Percentiles rank a stretch among this genome's conserved stretches.
These are phyloP conservation scores for Wiebesia pumilae DNA, from an alignment of 1,140 invertebrate species.

Conservation along the genomic window DNA sequence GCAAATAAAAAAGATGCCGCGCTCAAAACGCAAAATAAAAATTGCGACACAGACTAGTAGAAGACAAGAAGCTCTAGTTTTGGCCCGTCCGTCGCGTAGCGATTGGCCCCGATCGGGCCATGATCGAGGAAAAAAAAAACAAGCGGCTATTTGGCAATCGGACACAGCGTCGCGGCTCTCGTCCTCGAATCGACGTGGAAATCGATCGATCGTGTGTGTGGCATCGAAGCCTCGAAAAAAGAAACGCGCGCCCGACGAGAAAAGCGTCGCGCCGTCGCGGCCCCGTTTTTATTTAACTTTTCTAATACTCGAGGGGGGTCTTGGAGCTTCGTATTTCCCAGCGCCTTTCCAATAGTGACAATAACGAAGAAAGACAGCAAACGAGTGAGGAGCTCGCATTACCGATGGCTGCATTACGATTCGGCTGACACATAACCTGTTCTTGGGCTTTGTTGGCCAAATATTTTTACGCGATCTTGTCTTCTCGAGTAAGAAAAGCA, in stretches of 20 bases:
- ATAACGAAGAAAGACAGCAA: no score
- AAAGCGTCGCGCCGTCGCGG: not conserved
- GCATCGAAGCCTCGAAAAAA: constrained; percentile 36
- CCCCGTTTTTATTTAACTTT: constrained; percentile 8
- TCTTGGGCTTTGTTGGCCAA: no score
- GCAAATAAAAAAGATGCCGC: constrained; percentile 52
- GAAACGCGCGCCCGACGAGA: constrained; percentile 14
- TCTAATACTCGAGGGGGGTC: no score
- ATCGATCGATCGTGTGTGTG: constrained; percentile 56
- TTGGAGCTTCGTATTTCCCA: no score
- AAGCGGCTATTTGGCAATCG: constrained; percentile 61
- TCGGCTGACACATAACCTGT: no score
- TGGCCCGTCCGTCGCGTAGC: not conserved
- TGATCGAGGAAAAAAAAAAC: constrained; percentile 63
- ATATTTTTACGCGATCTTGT: no score
- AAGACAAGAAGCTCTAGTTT: constrained; percentile 50
- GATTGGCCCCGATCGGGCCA: constrained; percentile 63
- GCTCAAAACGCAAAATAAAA: constrained; percentile 56
- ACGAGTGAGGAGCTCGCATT: no score
- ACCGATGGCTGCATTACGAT: no score
- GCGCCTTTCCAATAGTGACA: no score
- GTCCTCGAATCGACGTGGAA: constrained; percentile 63
- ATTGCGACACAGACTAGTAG: constrained; percentile 48
- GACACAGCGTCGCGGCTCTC: not conserved
- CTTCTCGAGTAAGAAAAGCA: no score